Evolutionary conservation across 2,113 vertebrate species (phyloP).

Genomic region (Cheirogaleus medius): DNA sequence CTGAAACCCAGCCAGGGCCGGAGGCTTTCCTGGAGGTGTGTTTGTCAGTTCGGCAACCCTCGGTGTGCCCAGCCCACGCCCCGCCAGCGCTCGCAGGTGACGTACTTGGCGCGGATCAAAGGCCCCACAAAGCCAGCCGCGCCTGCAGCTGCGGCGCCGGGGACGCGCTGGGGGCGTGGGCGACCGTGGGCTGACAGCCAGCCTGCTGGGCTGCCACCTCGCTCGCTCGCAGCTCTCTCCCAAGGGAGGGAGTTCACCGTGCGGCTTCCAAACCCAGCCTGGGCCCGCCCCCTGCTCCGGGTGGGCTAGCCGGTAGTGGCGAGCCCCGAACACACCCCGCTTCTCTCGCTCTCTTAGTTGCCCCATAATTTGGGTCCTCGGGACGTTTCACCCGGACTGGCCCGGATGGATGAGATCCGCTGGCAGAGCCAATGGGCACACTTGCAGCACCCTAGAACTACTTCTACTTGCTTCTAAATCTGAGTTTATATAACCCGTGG

Average conservation of each 20-base stretch:
- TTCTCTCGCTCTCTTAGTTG: not conserved
- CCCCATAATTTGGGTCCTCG: not conserved
- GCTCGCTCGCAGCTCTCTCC: not conserved
- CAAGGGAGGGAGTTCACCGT: not conserved
- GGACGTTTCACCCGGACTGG: not conserved
- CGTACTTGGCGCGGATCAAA: conserved; percentile 57
- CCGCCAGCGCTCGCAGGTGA: conserved; percentile 17
- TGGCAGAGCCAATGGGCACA: not conserved
- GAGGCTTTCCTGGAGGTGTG: conserved; percentile 35
- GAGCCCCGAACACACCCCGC: not conserved
- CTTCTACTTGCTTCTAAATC: not conserved
- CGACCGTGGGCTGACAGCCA: not conserved
- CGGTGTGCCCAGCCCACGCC: not conserved
- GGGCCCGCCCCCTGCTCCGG: not conserved
- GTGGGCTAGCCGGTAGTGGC: accelerated
- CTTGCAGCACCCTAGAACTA: not conserved
- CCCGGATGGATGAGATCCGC: not conserved
- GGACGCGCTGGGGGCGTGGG: not conserved
- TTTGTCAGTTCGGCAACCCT: conserved; percentile 43
- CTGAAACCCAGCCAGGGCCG: not conserved
- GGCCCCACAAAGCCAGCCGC: not conserved
- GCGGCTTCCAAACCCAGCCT: not conserved
- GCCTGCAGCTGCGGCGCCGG: not conserved
- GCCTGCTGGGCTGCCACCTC: not conserved
- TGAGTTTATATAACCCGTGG: not conserved